Evolutionary conservation across 30 jellyfish, hydroid and myxozoan genomes (phyloP), one percentile per base, ranked within the genome.

Genomic region (Chironex yamaguchii): DNA sequence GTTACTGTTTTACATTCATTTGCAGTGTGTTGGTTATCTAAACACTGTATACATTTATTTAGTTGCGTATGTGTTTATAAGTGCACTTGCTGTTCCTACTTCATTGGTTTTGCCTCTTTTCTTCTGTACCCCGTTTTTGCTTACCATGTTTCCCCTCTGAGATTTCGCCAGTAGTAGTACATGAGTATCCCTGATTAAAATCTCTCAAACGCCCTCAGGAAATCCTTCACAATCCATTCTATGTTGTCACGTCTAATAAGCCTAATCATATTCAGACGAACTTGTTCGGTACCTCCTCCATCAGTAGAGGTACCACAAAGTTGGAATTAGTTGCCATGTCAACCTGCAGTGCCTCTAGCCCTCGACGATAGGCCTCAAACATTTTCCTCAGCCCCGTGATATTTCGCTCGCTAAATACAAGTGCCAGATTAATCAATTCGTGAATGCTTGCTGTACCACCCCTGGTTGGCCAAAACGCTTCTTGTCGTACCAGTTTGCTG

Each of bases 261-360:
- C 23, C 72, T 11, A 4, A 58, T 58, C 11, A 58, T 21, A 58
- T 21, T 21, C 72, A 22, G 22, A 25, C 79, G 11, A 11, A 12
- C 66, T 27, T 53, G 64, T 25, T 66, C 12, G 79, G 82, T 23
- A 68, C 36, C 67, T 68, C 36, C 28, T 68, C 67, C 68, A 68
- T 29, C 82, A 68, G 28, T 17, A 20, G 65, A 21, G 82, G 67
- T 34, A 32, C 82, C 2, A 68, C 67, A 27, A 63, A 25, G 58
- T 49, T 63, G 20, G 62, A 42, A 27, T 63, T 25, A n/a, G 33
- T 63, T 21, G 6, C 67, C 36, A 31, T 26, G 4, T 68, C 72
- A 20, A 33, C 66, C 3, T 27, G 67, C 82, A 68, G 23, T 12
- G 82, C 82, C 36, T 68, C 67, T 34, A 68, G 36, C 31, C 82